Evolutionary conservation across 2,797 vertebrate species (phyloP), one percentile per base, ranked within the genome.

Genomic region (Picus viridis): DNA sequence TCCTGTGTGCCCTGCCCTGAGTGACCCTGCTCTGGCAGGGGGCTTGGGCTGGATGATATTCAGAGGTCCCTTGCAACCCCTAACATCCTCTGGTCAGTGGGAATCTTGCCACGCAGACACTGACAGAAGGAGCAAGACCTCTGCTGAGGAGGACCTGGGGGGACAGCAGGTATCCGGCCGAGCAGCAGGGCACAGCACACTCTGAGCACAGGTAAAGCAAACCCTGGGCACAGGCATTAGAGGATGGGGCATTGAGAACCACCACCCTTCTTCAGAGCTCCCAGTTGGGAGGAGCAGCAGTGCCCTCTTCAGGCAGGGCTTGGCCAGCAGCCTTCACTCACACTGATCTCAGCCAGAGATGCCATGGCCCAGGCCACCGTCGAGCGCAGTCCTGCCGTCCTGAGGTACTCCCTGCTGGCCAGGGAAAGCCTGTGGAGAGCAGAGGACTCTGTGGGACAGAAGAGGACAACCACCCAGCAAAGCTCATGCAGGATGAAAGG

Each of bases 281-380:
- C 43, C 61, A 64, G 59, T 39, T 32, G 36, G 10, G 3, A 47
- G 0, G 5, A 85, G 73, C 69, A 84, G 69, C 47, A 72, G 17
- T 12, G 16, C 19, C 26, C 45, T 12, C 8, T 47, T 59, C 54
- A n/a, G 6, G 16, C 1, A 4, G 7, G 49, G 36, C 43, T 57
- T 62, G 30, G 27, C 56, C 58, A 39, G 0, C 2, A 87, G n/a
- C 32, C 5, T 58, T 67, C 80, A 68, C 96, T 96, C 97, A 99
- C 99, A 96, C 97, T 97, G 91, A 99, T 98, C 83, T 98, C 97
- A 88, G 98, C 99, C 70, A 99, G 91, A 57, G 98, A 98, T 6
- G 98, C 97, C 98, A 99, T 98, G 20, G 98, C 98, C 99, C 99
- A 99, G 1, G 99, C 99, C 6, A 99, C 67, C 14, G 99, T 99